A percentile compares a stretch with the other conserved stretches of the same genome.
phyloP scores from a whole-genome alignment of 1,140 invertebrate genomes.

The Macrobrachium rosenbergii region DNA sequence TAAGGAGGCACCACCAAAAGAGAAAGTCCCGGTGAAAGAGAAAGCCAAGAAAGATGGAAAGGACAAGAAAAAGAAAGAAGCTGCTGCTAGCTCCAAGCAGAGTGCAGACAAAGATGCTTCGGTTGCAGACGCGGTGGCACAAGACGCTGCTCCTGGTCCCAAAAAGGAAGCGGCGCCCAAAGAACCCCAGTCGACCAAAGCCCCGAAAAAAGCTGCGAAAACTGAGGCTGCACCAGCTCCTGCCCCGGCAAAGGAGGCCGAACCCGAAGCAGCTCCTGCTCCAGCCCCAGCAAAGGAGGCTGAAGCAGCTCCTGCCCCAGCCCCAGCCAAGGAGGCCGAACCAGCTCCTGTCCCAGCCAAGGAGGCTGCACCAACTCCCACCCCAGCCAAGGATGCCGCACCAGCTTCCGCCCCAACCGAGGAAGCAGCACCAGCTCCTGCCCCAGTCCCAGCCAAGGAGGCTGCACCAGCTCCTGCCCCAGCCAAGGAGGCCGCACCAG shows the following conservation, averaged over 20 bases:
- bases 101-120: not conserved
- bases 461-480: conserved; percentile 4
- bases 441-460: conserved; percentile 8
- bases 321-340: not conserved
- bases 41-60: conserved; percentile 22
- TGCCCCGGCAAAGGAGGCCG: not conserved
- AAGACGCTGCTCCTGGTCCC: too few relatives aligned
- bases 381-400: conserved; percentile 4
- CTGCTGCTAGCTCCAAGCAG: conserved; percentile 33
- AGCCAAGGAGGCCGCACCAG: not conserved
- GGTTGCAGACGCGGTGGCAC: too few relatives aligned
- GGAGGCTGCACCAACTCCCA: too few relatives aligned
- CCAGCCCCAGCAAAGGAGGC: too few relatives aligned
- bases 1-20: not conserved
- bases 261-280: not conserved
- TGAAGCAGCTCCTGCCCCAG: not conserved
- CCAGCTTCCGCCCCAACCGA: not conserved
- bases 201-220: conserved; percentile 1
- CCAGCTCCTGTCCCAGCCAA: conserved; percentile 2
- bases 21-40: conserved; percentile 5
- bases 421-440: conserved; percentile 21
- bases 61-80: conserved; percentile 43
- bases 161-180: too few relatives aligned
- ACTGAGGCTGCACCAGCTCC: not conserved
- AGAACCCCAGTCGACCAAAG: too few relatives aligned